Base-by-base conservation (phyloP, 2,797 vertebrate genomes). In the Allobates femoralis region DNA sequence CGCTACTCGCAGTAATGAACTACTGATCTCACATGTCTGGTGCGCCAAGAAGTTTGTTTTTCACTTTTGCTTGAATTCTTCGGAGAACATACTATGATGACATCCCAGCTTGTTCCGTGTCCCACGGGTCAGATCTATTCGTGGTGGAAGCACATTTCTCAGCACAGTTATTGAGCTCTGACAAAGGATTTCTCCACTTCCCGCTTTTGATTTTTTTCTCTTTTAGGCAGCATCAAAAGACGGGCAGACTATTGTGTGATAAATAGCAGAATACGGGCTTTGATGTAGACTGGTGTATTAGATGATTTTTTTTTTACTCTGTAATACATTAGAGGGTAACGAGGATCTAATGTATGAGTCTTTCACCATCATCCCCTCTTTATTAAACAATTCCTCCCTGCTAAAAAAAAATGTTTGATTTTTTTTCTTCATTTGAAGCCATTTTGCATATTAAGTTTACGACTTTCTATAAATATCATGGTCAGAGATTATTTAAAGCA, bases 171-270 rank as follows among this genome's bases (percentile, higher is more conserved):
- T 81, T 86, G 79, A 64, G 80, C 79, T 46, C 46, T 34, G 28
- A 81, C 85, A 86, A 86, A 64, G 46, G 28, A 81, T 51, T 41
- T 50, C 30, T 62, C 78, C 18, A 37, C 55, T 50, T 53, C 41
- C 14, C 6, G 58, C 56, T 81, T 75, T 67, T 77, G 66, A 50
- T 41, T 81, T 60, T 58, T 67, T 69, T n/a, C n/a, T n/a, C n/a
- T 86, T 82, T 81, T 26, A 81, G 76, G 64, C 51, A 34, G 28
- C 69, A 81, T 75, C 50, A 86, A 85, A 86, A 81, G 53, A 81
- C 3, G 56, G 46, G 58, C 32, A 16, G 53, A 34, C 46, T 55
- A 64, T 86, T 86, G 69, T 81, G 37, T 66, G 85, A 55, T 74
- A 73, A 51, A 81, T 41, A 26, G 62, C 77, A 15, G 37, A 71